Evolutionary conservation across 2,113 vertebrate genomes (phyloP).

Genomic region (Heterotilapia buettikoferi): DNA sequence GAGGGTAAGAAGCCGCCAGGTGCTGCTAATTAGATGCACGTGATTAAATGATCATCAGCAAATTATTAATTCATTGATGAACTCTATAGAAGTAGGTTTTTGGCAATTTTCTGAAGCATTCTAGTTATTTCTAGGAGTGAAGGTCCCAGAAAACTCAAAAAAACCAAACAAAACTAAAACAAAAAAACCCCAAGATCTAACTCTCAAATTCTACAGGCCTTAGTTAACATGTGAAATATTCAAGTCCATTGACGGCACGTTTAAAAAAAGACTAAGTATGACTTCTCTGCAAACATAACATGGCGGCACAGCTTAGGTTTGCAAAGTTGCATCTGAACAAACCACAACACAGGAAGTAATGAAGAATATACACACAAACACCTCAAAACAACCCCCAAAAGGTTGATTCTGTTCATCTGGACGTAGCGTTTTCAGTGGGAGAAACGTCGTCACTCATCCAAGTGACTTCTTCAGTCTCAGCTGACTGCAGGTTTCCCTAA

Average conservation of each 20-base stretch:
- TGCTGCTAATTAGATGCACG: neutral
- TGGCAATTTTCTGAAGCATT: neutral
- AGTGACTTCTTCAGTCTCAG: neutral
- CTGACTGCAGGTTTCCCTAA: neutral
- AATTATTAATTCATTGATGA: neutral
- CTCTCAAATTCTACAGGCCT: neutral
- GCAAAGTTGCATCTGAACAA: neutral
- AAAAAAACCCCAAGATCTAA: neutral
- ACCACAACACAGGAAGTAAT: neutral
- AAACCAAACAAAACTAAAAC: neutral
- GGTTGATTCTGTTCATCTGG: neutral
- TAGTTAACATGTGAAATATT: neutral
- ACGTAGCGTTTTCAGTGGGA: neutral
- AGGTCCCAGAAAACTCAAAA: neutral
- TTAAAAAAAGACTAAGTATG: neutral
- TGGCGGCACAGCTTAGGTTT: accelerated
- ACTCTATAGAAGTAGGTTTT: neutral
- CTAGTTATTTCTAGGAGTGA: neutral
- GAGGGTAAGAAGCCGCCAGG: neutral
- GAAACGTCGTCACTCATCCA: neutral
- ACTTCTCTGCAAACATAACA: neutral
- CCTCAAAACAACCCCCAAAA: neutral
- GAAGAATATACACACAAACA: neutral
- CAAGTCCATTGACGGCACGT: neutral
- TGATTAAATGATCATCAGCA: neutral